phyloP scores from a whole-genome alignment of 2,113 vertebrate species.

The Eonycteris spelaea region DNA sequence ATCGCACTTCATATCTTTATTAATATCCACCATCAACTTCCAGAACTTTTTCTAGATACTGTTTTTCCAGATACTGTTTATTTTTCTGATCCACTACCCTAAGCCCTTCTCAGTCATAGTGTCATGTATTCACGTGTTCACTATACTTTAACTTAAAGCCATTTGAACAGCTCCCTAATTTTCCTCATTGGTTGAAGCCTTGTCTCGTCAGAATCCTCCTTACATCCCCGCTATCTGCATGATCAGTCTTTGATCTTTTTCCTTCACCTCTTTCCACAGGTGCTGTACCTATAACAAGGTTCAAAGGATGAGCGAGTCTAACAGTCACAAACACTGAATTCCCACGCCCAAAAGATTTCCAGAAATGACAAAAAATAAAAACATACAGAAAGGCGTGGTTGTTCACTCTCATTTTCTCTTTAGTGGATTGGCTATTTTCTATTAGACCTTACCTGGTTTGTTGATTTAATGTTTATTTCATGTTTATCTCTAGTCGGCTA shows the following conservation, averaged over 20 bases:
- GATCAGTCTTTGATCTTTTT: background rate
- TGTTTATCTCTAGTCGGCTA: background rate
- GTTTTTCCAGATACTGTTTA: background rate
- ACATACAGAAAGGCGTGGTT: background rate
- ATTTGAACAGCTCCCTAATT: background rate
- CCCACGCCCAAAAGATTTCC: constrained; percentile 48
- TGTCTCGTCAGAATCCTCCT: background rate
- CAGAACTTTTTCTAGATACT: background rate
- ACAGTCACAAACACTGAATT: constrained; percentile 21
- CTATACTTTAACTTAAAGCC: background rate
- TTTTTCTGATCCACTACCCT: background rate
- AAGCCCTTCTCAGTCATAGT: background rate
- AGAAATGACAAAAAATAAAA: constrained; percentile 45
- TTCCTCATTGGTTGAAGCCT: background rate
- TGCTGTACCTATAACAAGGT: background rate
- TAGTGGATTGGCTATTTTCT: background rate
- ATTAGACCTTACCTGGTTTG: background rate
- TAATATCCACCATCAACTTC: background rate
- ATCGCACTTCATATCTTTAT: background rate
- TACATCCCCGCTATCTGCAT: background rate
- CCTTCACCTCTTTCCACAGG: background rate
- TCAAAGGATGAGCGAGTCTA: constrained; percentile 41
- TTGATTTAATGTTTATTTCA: background rate
- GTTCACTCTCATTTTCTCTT: background rate
- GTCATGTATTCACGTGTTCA: background rate